Evolutionary conservation across 2,797 vertebrate species (phyloP).

Genomic region (Serranus cabrilla): DNA sequence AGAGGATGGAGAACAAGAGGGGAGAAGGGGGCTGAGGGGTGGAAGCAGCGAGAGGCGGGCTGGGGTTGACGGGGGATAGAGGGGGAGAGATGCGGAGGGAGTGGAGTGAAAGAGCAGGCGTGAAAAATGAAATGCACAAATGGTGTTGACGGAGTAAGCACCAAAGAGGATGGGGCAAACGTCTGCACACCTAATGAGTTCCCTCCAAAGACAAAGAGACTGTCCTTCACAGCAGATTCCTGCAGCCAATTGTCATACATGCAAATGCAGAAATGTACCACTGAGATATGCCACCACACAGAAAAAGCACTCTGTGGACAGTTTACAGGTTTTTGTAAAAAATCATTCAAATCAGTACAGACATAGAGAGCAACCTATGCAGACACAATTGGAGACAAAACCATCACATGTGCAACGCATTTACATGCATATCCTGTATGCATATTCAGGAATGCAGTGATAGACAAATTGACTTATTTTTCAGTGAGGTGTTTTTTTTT

Average conservation of each 20-base stretch:
- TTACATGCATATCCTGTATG: not conserved
- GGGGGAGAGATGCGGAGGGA: slow-evolving; percentile 36
- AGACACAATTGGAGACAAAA: slow-evolving; percentile 18
- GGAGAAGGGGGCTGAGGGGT: not conserved
- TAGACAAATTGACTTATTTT: slow-evolving; percentile 44
- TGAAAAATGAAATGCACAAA: slow-evolving; percentile 84
- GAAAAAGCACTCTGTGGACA: not conserved
- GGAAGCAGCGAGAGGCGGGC: slow-evolving; percentile 17
- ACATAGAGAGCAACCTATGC: not conserved
- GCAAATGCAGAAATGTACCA: slow-evolving; percentile 33
- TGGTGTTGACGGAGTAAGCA: slow-evolving; percentile 72
- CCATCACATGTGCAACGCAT: slow-evolving; percentile 7
- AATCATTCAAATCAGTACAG: not conserved
- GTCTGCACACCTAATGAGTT: slow-evolving; percentile 68
- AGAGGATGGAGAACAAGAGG: slow-evolving; percentile 37
- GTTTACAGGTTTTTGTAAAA: slow-evolving; percentile 3
- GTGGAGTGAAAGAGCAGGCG: slow-evolving; percentile 55
- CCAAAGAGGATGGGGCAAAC: slow-evolving; percentile 67
- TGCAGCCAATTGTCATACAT: slow-evolving; percentile 36
- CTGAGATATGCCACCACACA: slow-evolving; percentile 8
- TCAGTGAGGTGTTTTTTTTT: slow-evolving; percentile 13
- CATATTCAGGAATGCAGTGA: slow-evolving; percentile 20
- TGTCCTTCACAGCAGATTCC: slow-evolving; percentile 63
- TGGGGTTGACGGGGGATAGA: slow-evolving; percentile 29
- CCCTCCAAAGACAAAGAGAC: slow-evolving; percentile 68